Evolutionary conservation across 2,888 invertebrate genomes (phyloP), one percentile per base, ranked within the genome.

Genomic region (Cheilosia pagana): DNA sequence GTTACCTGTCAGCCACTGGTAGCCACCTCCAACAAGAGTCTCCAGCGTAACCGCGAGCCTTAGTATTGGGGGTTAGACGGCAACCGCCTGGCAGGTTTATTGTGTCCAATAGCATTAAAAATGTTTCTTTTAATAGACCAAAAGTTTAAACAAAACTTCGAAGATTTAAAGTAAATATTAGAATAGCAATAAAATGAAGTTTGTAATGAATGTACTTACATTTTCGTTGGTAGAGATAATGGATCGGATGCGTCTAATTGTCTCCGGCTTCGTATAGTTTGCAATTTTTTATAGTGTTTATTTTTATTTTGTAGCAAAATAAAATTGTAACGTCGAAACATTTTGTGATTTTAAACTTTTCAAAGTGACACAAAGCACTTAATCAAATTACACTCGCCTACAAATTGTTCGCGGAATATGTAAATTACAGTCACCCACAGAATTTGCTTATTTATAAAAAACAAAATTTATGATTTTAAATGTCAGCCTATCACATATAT

Each of bases 1-100:
- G 39, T 65, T 65, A 10, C 52, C 65, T 25, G 65, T 65, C 10
- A 55, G 3, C 55, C 45, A 55, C 16, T 68, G 55, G 12, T 41
- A 65, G 1, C 41, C 23, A 3, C 65, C 41, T 16, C 41, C 52
- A 10, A 39, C 52, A 0, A 65, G 31, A 25, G 14, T 41, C 16
- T 65, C 52, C n/a, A 50, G 10, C 3, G 52, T 65, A 25, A 16
- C 65, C 1, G 39, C 52, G 10, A 65, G 50, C 52, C 65, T 45
- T 19, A 63, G 25, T 25, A 39, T 39, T 41, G 14, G 14, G n/a
- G 14, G 41, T 41, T 41, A 12, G 12, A 6, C 12, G 41, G n/a
- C 39, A 41, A 41, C 12, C 14, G 41, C 14, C 4, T 41, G 41
- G 14, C 1, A 41, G n/a, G 4, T 41, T 41, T 41, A n/a, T 41